A percentile compares a stretch with the other conserved stretches of the same genome.
Evolutionary conservation across 2,888 invertebrate genomes (phyloP).

Genomic region (Pandemis cinnamomeana): DNA sequence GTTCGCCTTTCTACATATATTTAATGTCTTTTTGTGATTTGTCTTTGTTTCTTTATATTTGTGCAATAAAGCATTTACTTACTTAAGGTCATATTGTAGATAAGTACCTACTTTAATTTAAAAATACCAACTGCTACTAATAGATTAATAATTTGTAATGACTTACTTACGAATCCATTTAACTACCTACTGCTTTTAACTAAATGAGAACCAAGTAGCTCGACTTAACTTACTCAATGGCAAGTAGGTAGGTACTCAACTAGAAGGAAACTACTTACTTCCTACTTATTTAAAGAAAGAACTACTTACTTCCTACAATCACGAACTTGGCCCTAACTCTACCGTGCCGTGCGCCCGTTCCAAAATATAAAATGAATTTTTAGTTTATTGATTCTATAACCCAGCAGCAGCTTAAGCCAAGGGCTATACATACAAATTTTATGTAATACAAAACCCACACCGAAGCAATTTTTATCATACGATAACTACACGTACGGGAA

Average conservation of each 20-base stretch:
- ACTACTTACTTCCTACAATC: slow-evolving; percentile 18
- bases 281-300: slow-evolving; percentile 17
- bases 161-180: not conserved
- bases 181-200: not conserved
- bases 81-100: not conserved
- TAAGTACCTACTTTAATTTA: not conserved
- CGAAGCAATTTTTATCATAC: slow-evolving; percentile 58
- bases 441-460: slow-evolving; percentile 73
- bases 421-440: slow-evolving; percentile 69
- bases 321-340: slow-evolving; percentile 51
- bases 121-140: not conserved
- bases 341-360: slow-evolving; percentile 45
- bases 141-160: not conserved
- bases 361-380: slow-evolving; percentile 74
- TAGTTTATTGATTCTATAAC: slow-evolving; percentile 77
- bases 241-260: not conserved
- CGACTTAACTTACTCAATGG: slow-evolving; percentile 10
- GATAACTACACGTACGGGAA: slow-evolving; percentile 76
- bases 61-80: not conserved
- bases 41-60: too few relatives aligned
- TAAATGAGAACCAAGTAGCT: not conserved
- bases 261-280: slow-evolving; percentile 11
- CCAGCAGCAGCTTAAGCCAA: slow-evolving; percentile 58
- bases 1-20: too few relatives aligned
- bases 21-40: too few relatives aligned